Base-by-base conservation (phyloP, 2,888 invertebrate genomes). In the Apomyelois bistriatella region DNA sequence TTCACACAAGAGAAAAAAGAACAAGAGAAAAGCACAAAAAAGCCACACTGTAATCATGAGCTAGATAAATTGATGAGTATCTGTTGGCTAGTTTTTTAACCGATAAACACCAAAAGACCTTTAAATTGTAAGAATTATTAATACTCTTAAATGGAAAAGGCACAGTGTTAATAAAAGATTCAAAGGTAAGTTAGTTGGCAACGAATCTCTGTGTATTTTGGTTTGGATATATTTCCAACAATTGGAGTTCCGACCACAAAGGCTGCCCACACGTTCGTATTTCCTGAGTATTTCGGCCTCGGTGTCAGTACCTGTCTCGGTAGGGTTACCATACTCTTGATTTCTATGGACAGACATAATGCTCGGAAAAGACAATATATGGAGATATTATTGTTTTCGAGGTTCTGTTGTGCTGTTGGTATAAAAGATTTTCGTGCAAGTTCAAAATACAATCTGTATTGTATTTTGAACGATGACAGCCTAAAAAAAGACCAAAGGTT, bases 321-420 rank as follows among this genome's bases (percentile, higher is more conserved):
- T 15, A 46, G 35, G 46, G 46, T 46, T 46, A 35, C 42, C 28
- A 42, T 46, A 1, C 43, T 30, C 16, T 16, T 35, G 46, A 35
- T 46, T 32, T 43, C 13, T 35, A 46, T 15, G 10, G 32, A 35
- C 46, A 32, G 32, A 46, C 46, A 30, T 43, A 28, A 12, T 30
- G 46, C 28, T 43, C 30, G 46, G 46, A 46, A 1, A 16, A 16
- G 32, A 46, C 16, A 46, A 46, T 46, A 16, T 32, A n/a, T 28
- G 0, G 9, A 46, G 46, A 46, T 46, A 46, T 15, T 32, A 46
- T 46, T 46, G 46, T 46, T 16, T 46, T 46, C 10, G 4, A 28
- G 28, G 15, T 1, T 1, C 42, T 13, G 8, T 38, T 4, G 13
- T 43, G 13, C 12, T 32, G 16, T 15, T 46, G 10, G 6, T 32